A percentile compares a stretch with the other conserved stretches of the same genome.
phyloP scores from a whole-genome alignment of 1,140 invertebrate genomes.

The Ceratitis capitata region DNA sequence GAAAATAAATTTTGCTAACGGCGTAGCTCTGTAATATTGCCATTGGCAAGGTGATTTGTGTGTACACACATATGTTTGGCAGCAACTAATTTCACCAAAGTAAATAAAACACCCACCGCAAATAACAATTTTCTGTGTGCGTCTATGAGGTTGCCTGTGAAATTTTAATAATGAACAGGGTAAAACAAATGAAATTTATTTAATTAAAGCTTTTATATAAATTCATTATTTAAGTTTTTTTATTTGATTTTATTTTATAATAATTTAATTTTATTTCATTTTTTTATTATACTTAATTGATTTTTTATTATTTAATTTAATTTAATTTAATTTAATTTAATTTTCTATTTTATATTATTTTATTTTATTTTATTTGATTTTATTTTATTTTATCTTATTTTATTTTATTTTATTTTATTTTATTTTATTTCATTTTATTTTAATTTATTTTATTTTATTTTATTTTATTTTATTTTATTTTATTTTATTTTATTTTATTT shows the following conservation, averaged over 20 bases:
- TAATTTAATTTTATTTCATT: not conserved
- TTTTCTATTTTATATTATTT: no score
- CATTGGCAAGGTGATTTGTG: no score
- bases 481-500: no score
- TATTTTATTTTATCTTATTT: no score
- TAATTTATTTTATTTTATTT: no score
- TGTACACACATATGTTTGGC: not conserved
- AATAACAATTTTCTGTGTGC: not conserved
- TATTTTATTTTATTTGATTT: no score
- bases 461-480: no score
- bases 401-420: no score
- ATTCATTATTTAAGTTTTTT: not conserved
- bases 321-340: no score
- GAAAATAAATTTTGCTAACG: not conserved
- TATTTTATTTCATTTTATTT: no score
- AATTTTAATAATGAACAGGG: not conserved
- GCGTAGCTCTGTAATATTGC: not conserved
- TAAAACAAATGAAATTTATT: not conserved
- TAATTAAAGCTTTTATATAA: not conserved
- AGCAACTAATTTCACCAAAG: slow-evolving; percentile 28
- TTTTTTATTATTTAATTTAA: not conserved
- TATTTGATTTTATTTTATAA: no score
- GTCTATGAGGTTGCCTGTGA: not conserved
- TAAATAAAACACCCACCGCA: slow-evolving; percentile 35
- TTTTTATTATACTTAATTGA: not conserved